phyloP scores from a whole-genome alignment of 2,888 invertebrate species.

The Tachystola acroxantha region DNA sequence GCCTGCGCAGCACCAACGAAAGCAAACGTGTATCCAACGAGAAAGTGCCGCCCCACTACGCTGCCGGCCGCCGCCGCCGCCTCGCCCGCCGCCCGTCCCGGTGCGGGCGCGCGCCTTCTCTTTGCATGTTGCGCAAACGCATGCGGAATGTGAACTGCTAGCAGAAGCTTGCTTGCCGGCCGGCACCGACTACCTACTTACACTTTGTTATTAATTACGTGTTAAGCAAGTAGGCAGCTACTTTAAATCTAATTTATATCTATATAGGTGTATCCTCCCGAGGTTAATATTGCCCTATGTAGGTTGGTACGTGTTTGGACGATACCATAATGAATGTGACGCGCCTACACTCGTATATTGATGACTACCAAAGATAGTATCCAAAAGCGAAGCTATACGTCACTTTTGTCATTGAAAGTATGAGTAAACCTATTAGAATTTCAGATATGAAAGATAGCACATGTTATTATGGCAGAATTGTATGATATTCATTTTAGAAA shows the following conservation, averaged over 20 bases:
- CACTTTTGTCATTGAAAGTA: no score
- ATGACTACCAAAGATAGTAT: no score
- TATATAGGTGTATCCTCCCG: no score
- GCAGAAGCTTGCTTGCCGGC: constrained; percentile 3
- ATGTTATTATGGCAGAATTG: no score
- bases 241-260: not conserved
- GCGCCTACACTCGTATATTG: no score
- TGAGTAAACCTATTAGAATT: no score
- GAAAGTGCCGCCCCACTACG: constrained; percentile 55
- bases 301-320: no score
- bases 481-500: no score
- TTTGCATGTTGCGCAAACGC: constrained; percentile 67
- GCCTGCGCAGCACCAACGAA: constrained; percentile 60
- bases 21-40: constrained; percentile 68
- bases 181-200: constrained; percentile 6
- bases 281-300: no score
- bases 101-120: constrained; percentile 44
- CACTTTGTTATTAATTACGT: constrained; percentile 6
- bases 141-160: constrained; percentile 22
- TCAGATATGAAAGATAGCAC: no score
- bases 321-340: no score
- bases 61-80: constrained; percentile 12
- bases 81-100: constrained; percentile 11
- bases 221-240: not conserved
- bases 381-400: no score